Evolutionary conservation across 2,113 vertebrate genomes (phyloP), one percentile per base, ranked within the genome.

Genomic region (Edolisoma coerulescens): DNA sequence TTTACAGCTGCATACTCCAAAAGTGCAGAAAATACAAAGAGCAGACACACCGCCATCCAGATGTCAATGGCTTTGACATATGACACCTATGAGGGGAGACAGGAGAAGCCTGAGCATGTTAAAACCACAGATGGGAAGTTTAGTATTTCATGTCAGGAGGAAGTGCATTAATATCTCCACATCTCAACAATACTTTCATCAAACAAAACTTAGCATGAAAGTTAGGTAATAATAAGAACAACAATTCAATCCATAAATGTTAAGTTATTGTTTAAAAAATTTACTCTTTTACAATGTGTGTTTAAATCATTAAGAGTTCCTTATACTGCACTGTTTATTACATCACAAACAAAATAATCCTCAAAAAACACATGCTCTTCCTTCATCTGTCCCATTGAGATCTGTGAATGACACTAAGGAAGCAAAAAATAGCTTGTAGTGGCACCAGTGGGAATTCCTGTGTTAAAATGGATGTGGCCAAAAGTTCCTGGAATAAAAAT

Each of bases 51-150:
- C 0, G 99, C 99, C 99, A 99, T 99, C 99, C 99, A 99, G 95
- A 99, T 99, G 95, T 99, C 99, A 89, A 99, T 99, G 0, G 99
- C 99, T 97, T 99, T 99, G 37, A 99, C 99, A 53, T 99, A 99
- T 0, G 99, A 99, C 49, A 99, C 99, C 99, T 99, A 80, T 2
- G 52, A 95, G 59, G 65, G 54, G 78, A 87, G 2, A 61, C 45
- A 84, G 47, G 11, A 65, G 44, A 65, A 69, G 28, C 64, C 15
- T 16, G 35, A 81, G 41, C 21, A 9, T 44, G 27, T 67, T 73
- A 79, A 88, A 90, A 63, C 28, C 57, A 80, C 82, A 87, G 64
- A 95, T 69, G 74, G 39, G 9, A 80, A 75, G 37, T 77, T 69
- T 27, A 67, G 41, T 65, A 28, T 94, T 56, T 75, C 39, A 30